Evolutionary conservation across 2,113 vertebrate species (phyloP).

Genomic region (Actinemys pallida): DNA sequence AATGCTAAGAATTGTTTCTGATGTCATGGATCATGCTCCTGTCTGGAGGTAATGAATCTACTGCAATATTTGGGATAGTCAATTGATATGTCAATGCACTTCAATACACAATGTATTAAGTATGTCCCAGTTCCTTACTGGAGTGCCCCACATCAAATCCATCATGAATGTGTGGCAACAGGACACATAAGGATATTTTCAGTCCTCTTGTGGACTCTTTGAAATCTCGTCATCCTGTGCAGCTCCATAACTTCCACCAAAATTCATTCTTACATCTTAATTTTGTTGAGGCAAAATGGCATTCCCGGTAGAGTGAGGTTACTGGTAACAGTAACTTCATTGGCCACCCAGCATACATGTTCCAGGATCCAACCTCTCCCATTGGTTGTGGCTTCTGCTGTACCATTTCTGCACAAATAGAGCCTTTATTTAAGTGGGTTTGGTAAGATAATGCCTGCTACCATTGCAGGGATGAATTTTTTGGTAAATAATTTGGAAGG

Average conservation of each 20-base stretch:
- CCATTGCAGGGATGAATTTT: not conserved
- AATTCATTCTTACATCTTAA: not conserved
- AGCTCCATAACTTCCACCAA: not conserved
- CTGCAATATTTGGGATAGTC: not conserved
- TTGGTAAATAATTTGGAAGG: not conserved
- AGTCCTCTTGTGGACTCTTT: not conserved
- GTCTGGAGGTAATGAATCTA: not conserved
- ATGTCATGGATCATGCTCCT: not conserved
- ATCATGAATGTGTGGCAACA: not conserved
- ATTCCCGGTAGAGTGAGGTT: not conserved
- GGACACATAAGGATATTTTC: not conserved
- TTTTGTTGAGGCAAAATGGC: not conserved
- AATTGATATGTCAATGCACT: not conserved
- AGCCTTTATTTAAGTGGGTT: not conserved
- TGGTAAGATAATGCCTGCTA: not conserved
- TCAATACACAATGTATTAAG: not conserved
- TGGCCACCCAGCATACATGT: not conserved
- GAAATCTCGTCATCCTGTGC: not conserved
- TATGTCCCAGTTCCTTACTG: not conserved
- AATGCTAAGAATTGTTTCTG: not conserved
- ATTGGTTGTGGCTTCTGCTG: accelerated
- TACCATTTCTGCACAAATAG: accelerated
- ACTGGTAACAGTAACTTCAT: not conserved
- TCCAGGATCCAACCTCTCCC: not conserved
- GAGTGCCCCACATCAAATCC: not conserved